These are phyloP conservation scores for Trichomycterus rosablanca DNA, from an alignment of 2,113 vertebrate species.

Conservation along the genomic window DNA sequence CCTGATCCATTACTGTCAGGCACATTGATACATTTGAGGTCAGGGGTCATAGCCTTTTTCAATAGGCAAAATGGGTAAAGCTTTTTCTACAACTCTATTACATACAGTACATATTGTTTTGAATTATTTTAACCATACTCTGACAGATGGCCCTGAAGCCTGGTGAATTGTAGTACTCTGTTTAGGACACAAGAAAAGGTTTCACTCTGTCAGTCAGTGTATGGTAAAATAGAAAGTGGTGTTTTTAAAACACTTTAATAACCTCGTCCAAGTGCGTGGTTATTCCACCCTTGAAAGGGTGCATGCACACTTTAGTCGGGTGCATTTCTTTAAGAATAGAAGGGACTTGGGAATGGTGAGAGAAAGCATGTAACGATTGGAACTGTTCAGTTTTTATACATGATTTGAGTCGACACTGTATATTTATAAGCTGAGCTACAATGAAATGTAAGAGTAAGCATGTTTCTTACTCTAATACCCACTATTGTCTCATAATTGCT, in stretches of 20 bases:
- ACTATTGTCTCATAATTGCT: not conserved
- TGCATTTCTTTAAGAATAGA: constrained; percentile 59
- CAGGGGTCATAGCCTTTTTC: constrained; percentile 12
- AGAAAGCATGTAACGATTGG: constrained; percentile 70
- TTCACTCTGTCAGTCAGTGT: constrained; percentile 66
- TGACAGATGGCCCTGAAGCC: constrained; percentile 43
- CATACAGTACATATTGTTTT: constrained; percentile 41
- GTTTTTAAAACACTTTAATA: constrained; percentile 80
- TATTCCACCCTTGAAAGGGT: constrained; percentile 74
- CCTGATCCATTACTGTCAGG: constrained; percentile 92
- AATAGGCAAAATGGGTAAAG: not conserved
- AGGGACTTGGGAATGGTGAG: constrained; percentile 82
- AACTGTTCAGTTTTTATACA: too few relatives aligned
- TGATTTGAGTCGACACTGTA: too few relatives aligned
- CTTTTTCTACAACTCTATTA: constrained; percentile 57
- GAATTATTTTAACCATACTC: constrained; percentile 77
- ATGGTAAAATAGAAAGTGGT: constrained; percentile 72
- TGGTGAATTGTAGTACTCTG: constrained; percentile 17
- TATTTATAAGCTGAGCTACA: constrained; percentile 14
- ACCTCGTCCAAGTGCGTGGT: constrained; percentile 79
- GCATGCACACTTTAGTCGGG: constrained; percentile 78
- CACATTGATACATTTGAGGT: constrained; percentile 56
- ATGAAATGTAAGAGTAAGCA: not conserved
- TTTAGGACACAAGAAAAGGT: constrained; percentile 12
- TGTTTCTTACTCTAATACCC: not conserved